Evolutionary conservation across 92 coral and sea anemone genomes (phyloP), one percentile per base, ranked within the genome.

Genomic region (Phenganax stokvisi): DNA sequence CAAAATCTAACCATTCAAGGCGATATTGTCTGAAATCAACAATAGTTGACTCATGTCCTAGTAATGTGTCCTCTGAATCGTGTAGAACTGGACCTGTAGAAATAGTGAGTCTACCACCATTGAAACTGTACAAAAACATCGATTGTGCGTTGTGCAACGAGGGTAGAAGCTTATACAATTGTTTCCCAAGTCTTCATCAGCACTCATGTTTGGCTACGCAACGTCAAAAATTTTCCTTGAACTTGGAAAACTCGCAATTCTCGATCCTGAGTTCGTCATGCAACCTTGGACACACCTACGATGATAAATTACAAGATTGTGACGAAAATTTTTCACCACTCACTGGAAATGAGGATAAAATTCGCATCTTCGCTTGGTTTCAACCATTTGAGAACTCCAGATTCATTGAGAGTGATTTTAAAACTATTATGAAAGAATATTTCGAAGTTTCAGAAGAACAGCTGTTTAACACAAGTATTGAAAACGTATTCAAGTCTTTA

Each of bases 131-230:
- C 47, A 37, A 37, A 37, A 37, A 37, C 47, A 37, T 10, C 71
- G 28, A 77, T 12, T 77, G 81, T 47, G 81, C 81, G 5, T 1
- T 77, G 15, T 77, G 81, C 47, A 58, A 77, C 28, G 72, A 64
- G 11, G 25, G 12, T 15, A 77, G 16, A 16, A 2, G 9, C 54
- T 51, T 10, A 54, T 59, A 8, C 25, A 0, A 60, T 0, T 79
- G 83, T 79, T 79, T 79, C 53, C 83, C 83, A 9, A 20, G n/a
- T 55, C 9, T 31, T 44, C 16, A 3, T 60, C 15, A 3, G 27
- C 13, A 30, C 29, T 16, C 0, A 2, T 64, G 64, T 76, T 27
- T 12, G 37, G 11, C 15, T 29, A 57, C 53, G 9, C 12, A 1
- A 31, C 81, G 56, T 20, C 81, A 12, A 29, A 30, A 44, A 31